Conservation (phyloP, 2,888 invertebrate species). For the Drosophila diplacantha region DNA sequence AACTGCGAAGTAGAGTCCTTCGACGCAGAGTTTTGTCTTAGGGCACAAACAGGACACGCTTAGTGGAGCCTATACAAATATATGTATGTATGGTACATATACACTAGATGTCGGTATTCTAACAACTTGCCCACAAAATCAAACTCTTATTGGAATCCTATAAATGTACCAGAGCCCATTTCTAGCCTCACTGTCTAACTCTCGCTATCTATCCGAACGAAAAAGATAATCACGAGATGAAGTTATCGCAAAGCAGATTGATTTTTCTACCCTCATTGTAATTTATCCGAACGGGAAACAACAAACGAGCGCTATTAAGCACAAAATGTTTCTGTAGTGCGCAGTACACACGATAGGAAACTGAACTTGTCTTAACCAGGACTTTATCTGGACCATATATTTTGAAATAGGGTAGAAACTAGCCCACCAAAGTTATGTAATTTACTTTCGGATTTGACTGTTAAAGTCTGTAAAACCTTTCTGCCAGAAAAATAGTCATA, state of each 20-base stretch:
- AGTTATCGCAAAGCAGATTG: not conserved
- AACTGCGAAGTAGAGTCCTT: conserved; percentile 42
- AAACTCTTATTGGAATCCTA: not conserved
- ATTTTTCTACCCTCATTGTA: not conserved
- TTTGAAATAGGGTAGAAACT: no score
- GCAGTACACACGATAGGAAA: not conserved
- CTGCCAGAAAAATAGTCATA: no score
- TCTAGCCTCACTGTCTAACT: not conserved
- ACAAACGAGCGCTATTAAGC: not conserved
- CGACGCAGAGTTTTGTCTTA: conserved; percentile 27
- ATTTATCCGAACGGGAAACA: no score
- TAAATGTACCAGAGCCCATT: not conserved
- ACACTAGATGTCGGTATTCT: conserved; percentile 1
- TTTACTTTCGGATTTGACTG: no score
- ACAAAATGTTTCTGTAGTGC: no score
- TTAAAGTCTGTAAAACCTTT: no score
- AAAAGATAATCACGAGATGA: not conserved
- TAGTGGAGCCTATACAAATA: not conserved
- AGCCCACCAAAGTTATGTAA: no score
- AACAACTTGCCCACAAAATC: conserved; percentile 7
- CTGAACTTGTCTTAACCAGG: not conserved
- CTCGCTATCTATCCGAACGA: not conserved
- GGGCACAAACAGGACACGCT: conserved; percentile 24
- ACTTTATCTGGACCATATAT: not conserved
- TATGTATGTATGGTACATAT: not conserved